A percentile compares a stretch with the other conserved stretches of the same genome.
Evolutionary conservation across 2,113 vertebrate genomes (phyloP).

Genomic region (Oncorhynchus kisutch): DNA sequence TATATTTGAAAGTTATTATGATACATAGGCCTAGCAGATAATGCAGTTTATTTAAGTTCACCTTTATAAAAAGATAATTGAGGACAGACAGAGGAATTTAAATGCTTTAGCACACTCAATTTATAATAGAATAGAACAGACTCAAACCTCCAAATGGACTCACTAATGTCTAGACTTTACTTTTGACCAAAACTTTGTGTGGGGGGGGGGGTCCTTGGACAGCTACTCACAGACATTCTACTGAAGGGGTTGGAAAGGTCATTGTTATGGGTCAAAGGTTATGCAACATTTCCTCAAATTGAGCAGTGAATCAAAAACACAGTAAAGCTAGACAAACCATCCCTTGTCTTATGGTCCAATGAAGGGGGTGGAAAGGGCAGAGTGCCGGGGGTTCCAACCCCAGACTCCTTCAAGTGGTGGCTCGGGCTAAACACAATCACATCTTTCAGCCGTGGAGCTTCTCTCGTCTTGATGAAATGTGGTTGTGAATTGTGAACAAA

Average conservation of each 20-base stretch:
- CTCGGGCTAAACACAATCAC: conserved; percentile 52
- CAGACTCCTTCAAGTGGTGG: conserved; percentile 21
- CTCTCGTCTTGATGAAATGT: conserved; percentile 26
- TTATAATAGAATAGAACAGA: not conserved
- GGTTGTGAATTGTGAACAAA: not conserved
- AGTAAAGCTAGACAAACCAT: conserved; percentile 56
- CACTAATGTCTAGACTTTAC: not conserved
- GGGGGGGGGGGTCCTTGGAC: not conserved
- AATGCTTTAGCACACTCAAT: no score
- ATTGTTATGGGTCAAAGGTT: conserved; percentile 57
- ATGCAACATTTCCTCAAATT: conserved; percentile 61
- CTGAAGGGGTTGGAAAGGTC: conserved; percentile 39
- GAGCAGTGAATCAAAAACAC: conserved; percentile 62
- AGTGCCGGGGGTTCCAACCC: conserved; percentile 31
- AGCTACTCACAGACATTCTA: not conserved
- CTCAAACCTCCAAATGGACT: not conserved
- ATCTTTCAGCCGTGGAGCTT: conserved; percentile 59
- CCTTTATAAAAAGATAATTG: no score
- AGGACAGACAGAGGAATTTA: no score
- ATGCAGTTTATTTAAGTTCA: no score
- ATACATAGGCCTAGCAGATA: no score
- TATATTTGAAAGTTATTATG: no score
- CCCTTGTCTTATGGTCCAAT: conserved; percentile 58
- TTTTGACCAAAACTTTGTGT: not conserved
- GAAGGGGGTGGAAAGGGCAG: conserved; percentile 23